Base-by-base conservation (phyloP, 2,797 vertebrate species). In the Enteromius afrohamiltoni region DNA sequence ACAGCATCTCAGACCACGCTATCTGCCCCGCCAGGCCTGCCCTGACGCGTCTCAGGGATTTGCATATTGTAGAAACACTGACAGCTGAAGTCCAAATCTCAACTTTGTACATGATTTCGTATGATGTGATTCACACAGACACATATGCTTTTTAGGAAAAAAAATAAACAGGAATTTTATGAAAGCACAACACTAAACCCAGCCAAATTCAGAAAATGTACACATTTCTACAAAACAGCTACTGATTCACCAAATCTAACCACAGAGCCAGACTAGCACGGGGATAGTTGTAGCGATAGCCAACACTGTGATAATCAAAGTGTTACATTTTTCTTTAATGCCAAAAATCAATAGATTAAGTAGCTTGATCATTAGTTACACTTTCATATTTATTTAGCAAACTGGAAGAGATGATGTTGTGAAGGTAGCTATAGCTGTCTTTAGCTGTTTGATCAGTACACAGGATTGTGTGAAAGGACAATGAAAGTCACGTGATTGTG, bases 1-100 rank as follows among this genome's bases (percentile, higher is more conserved):
- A 86, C 80, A 83, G 53, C 6, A 51, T 79, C 80, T 73, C 73
- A 87, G 82, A 74, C 64, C 62, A 7, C 49, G 53, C 82, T 83
- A 86, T 87, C 84, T 87, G 82, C 47, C 67, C n/a, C 2, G 13
- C 70, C 79, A 85, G 84, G 65, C 75, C 60, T 84, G 81, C 37
- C 65, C 13, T 74, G 68, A 14, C 45, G 75, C 23, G n/a, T 51
- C 31, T 26, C 40, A 62, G 29, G 14, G 55, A 17, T 51, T 17
- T 83, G 76, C 69, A 74, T 75, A 82, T 82, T 78, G 67, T 53
- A 75, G 10, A 62, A 62, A 51, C 13, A n/a, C 49, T 53, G 70
- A 73, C n/a, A 53, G 58, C 26, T 45, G 40, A 53, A 65, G 14
- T 62, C 1, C 31, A 77, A 60, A 42, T 75, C 55, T 26, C 65